Base-by-base conservation (phyloP, 2,113 vertebrate genomes). In the Ivindomyrus marchei region DNA sequence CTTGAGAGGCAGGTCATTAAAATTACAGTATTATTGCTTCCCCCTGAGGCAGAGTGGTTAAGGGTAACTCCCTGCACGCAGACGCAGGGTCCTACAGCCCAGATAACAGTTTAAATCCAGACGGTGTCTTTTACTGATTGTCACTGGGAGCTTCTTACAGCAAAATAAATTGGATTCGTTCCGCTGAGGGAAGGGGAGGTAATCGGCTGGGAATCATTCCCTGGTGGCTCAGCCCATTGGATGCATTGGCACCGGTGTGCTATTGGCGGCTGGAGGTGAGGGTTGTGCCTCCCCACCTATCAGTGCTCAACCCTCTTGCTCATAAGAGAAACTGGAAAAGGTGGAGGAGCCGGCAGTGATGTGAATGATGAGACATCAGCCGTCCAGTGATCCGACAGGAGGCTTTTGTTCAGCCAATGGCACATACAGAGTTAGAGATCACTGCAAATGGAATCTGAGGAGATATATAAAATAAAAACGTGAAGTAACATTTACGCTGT, bases 31-130 rank as follows among this genome's bases (percentile, higher is more conserved):
- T 80, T 42, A 80, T 80, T 80, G 74, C 31, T 42, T 80, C 74
- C 74, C 74, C 36, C 36, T 4, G 36, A 80, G 36, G 74, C 74
- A 80, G 15, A 42, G 74, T 42, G 74, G 36, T 80, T 42, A 19
- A 80, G 36, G 74, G 31, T 80, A 42, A 19, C 36, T 80, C 36
- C 36, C 5, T 15, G 74, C 10, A 1, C 0, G 0, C 74, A 77
- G 31, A 19, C 1, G 2, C 36, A 7, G 74, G 13, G 17, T 80
- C 74, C 74, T 7, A 80, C 13, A 80, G 74, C 74, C 36, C 36
- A 80, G 74, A 42, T 80, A 80, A 80, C 15, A 19, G 74, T 80
- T 80, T 42, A 80, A 80, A 80, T 80, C 74, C 74, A 80, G 74
- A 80, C 15, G 15, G 74, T 42, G 31, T 77, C 70, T 42, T 80